Conservation (phyloP, 1,140 invertebrate genomes). For the Stegodyphus mimosarum region DNA sequence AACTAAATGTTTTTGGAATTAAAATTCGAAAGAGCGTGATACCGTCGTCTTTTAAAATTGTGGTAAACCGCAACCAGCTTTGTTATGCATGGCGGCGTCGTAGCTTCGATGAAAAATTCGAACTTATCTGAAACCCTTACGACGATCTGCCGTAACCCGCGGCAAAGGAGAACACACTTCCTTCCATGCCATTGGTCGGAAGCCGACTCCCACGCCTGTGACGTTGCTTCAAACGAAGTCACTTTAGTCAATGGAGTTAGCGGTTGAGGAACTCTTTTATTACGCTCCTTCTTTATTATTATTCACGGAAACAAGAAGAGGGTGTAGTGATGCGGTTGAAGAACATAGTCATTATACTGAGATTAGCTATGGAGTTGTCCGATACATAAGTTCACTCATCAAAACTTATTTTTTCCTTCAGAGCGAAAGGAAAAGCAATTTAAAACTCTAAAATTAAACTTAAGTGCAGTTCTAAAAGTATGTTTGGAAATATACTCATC, state of each 20-base stretch:
- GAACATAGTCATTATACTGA: too few relatives aligned
- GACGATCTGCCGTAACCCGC: constrained; percentile 23
- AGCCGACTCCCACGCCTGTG: constrained; percentile 39
- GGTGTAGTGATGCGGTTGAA: constrained; percentile 1
- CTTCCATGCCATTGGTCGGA: constrained; percentile 30
- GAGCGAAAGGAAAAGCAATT: too few relatives aligned
- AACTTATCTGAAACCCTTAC: constrained; percentile 36
- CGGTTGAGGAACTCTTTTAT: constrained; percentile 23
- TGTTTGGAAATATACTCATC: too few relatives aligned
- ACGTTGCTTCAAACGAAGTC: constrained; percentile 51
- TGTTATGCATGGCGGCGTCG: constrained; percentile 5
- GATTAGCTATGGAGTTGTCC: too few relatives aligned
- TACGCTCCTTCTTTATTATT: constrained; percentile 8
- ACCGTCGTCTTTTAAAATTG: too few relatives aligned
- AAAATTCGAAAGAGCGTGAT: too few relatives aligned
- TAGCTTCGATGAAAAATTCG: constrained; percentile 23
- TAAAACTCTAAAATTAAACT: too few relatives aligned
- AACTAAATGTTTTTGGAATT: too few relatives aligned
- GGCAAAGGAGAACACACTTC: constrained; percentile 11
- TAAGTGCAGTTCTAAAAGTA: too few relatives aligned
- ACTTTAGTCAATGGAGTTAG: constrained; percentile 30
- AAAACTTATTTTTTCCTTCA: too few relatives aligned
- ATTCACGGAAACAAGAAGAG: not conserved
- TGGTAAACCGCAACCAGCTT: not conserved
- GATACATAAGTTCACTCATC: too few relatives aligned